Percentiles rank a stretch among this genome's conserved stretches.
phyloP scores from a whole-genome alignment of 2,888 invertebrate genomes.

The Leptinotarsa rubiginosa region DNA sequence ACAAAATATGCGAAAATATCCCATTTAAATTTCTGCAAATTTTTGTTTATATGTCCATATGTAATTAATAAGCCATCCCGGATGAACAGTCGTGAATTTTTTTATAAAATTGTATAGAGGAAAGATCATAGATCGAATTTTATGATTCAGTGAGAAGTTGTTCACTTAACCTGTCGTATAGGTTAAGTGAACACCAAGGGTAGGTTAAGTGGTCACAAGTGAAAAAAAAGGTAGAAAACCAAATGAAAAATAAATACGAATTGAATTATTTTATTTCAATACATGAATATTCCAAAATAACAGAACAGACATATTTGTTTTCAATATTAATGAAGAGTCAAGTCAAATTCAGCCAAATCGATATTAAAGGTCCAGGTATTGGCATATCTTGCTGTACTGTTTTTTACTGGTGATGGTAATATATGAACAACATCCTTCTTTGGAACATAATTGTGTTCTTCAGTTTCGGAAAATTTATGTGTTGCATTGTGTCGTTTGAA shows the following conservation, averaged over 20 bases:
- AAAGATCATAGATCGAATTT: background rate
- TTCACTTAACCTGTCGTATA: background rate
- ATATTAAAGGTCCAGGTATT: constrained; percentile 3
- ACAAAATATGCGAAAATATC: background rate
- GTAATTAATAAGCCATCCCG: background rate
- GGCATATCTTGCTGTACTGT: constrained; percentile 7
- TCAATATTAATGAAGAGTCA: constrained; percentile 5
- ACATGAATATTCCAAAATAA: constrained; percentile 1
- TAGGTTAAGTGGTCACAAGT: constrained; percentile 1
- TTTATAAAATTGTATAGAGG: background rate
- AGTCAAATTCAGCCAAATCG: constrained; percentile 10
- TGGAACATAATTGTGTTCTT: constrained; percentile 8
- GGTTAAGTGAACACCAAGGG: constrained; percentile 2
- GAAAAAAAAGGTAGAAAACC: constrained; percentile 5
- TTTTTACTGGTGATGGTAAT: constrained; percentile 12
- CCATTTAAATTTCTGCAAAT: background rate
- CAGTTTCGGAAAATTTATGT: constrained; percentile 1
- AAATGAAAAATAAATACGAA: constrained; percentile 1
- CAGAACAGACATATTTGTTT: background rate
- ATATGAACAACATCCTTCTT: constrained; percentile 12
- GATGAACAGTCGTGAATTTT: background rate
- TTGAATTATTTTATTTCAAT: constrained; percentile 1
- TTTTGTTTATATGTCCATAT: background rate
- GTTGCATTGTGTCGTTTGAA: constrained; percentile 1
- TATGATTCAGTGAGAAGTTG: constrained; percentile 3